phyloP scores from a whole-genome alignment of 2,113 vertebrate genomes.

The Dicrurus megarhynchus region DNA sequence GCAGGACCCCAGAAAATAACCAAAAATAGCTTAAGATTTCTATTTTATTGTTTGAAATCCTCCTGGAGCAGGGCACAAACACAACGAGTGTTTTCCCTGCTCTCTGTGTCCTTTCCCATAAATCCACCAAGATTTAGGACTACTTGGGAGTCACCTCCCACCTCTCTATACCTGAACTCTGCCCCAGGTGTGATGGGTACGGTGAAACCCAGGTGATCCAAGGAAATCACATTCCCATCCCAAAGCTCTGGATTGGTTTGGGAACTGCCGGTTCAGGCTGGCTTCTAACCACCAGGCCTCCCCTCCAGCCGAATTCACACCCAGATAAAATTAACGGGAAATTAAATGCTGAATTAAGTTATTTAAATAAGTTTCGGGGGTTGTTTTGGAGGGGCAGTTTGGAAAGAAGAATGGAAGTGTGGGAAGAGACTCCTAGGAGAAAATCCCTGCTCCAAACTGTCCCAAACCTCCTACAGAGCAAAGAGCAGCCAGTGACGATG shows the following conservation, averaged over 20 bases:
- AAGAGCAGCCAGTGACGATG: neutral
- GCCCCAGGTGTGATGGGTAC: accelerated
- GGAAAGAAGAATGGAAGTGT: neutral
- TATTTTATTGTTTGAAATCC: neutral
- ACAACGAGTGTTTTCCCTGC: neutral
- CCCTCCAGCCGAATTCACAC: neutral
- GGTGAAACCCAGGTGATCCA: neutral
- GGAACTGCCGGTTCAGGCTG: neutral
- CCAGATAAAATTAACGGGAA: neutral
- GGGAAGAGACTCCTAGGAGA: neutral
- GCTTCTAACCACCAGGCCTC: neutral
- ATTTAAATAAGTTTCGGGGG: neutral
- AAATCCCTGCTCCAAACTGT: neutral
- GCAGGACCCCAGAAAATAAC: neutral
- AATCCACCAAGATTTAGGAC: neutral
- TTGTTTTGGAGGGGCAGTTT: neutral
- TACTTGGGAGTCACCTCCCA: accelerated
- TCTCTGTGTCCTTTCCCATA: neutral
- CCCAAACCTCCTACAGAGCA: neutral
- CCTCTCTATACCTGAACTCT: neutral
- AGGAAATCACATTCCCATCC: neutral
- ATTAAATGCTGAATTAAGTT: neutral
- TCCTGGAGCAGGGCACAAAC: neutral
- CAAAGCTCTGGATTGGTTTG: neutral
- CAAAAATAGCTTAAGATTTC: neutral